phyloP scores from a whole-genome alignment of 2,113 vertebrate species.

The Grantiella picta region DNA sequence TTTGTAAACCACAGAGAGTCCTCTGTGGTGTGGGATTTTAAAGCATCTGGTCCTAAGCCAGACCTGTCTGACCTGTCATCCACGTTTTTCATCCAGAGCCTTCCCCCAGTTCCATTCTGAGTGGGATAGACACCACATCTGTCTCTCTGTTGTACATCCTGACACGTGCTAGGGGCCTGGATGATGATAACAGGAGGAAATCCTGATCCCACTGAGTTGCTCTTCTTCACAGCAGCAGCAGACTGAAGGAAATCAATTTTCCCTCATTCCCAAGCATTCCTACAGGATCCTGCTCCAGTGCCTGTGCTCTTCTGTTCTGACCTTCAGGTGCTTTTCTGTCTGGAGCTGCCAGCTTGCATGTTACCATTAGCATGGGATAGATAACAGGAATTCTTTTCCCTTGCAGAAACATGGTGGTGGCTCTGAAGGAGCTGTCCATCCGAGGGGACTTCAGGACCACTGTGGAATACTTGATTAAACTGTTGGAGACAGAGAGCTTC shows the following conservation, averaged over 20 bases:
- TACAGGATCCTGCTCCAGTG: background rate
- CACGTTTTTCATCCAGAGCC: background rate
- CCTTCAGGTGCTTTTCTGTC: background rate
- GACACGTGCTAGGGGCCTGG: fast-evolving
- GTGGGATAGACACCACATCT: background rate
- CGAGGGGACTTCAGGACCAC: conserved; percentile 97
- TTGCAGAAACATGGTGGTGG: conserved; percentile 96
- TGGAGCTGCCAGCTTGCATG: background rate
- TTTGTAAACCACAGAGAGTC: background rate
- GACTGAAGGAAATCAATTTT: background rate
- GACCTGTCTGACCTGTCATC: background rate
- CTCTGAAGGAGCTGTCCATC: conserved; percentile 95
- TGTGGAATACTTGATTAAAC: conserved; percentile 95
- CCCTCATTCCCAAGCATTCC: background rate
- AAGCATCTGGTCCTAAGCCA: background rate
- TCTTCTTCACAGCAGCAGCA: background rate
- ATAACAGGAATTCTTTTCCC: background rate
- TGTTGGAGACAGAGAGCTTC: conserved; percentile 96
- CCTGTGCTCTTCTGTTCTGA: background rate
- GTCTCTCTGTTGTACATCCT: background rate
- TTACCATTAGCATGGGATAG: fast-evolving
- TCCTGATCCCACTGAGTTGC: background rate
- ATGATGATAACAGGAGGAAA: background rate
- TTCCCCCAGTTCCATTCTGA: background rate
- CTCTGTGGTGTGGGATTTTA: background rate